Conservation (phyloP, 2,113 vertebrate species). For the Gavia stellata region DNA sequence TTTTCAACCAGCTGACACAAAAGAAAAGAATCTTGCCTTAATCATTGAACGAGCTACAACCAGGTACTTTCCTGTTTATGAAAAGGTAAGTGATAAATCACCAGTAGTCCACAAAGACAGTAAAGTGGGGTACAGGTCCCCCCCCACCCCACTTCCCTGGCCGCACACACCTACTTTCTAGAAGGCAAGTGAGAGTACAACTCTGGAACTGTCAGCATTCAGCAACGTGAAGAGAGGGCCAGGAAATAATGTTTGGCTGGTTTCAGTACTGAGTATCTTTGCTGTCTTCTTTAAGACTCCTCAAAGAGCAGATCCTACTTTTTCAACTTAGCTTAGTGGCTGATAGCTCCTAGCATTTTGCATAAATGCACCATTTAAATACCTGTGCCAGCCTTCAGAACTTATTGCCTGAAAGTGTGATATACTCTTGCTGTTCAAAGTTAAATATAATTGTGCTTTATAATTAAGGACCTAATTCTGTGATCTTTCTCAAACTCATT, state of each 20-base stretch:
- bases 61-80: slow-evolving; percentile 83
- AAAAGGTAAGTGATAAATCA: slow-evolving; percentile 75
- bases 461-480: neutral
- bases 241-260: neutral
- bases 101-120: neutral
- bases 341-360: neutral
- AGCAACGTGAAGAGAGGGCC: neutral
- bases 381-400: neutral
- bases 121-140: neutral
- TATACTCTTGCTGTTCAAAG: neutral
- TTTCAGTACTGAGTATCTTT: neutral
- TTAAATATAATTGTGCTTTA: neutral
- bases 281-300: neutral
- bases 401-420: neutral
- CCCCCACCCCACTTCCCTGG: neutral
- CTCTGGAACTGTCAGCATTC: neutral
- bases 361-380: neutral
- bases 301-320: neutral
- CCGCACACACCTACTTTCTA: neutral
- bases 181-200: neutral
- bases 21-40: slow-evolving; percentile 56
- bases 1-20: slow-evolving; percentile 58
- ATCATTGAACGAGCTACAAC: slow-evolving; percentile 72
- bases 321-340: neutral
- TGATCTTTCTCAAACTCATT: neutral